A percentile compares a stretch with the other conserved stretches of the same genome.
These are phyloP conservation scores for Copidosoma aretas DNA, from an alignment of 2,888 invertebrate species.

Conservation along the genomic window DNA sequence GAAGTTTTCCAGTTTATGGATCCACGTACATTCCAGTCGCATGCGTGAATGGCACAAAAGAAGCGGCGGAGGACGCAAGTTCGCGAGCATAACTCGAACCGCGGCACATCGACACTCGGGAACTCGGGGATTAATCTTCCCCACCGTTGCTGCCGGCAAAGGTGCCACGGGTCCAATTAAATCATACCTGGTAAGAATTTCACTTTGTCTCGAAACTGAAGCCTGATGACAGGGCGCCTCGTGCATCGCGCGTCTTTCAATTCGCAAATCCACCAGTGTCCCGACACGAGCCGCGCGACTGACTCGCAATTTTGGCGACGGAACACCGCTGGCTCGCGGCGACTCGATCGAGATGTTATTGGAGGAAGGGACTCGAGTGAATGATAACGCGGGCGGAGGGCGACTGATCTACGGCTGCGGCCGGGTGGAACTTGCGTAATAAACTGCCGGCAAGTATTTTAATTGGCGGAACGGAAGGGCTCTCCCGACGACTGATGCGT, in stretches of 20 bases:
- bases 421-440: slow-evolving; percentile 25
- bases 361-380: background rate
- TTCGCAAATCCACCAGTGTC: background rate
- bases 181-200: slow-evolving; percentile 40
- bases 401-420: slow-evolving; percentile 13
- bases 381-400: background rate
- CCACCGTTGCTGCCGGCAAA: slow-evolving; percentile 3
- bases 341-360: no score
- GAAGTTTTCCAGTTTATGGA: no score
- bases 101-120: slow-evolving; percentile 6
- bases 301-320: background rate
- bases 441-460: slow-evolving; percentile 24
- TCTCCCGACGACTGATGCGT: slow-evolving; percentile 16
- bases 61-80: background rate
- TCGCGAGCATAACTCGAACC: background rate
- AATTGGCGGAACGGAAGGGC: slow-evolving; percentile 13
- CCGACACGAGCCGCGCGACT: background rate
- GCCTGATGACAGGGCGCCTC: slow-evolving; percentile 13
- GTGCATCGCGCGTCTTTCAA: background rate
- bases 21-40: background rate
- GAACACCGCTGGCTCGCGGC: no score
- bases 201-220: slow-evolving; percentile 26
- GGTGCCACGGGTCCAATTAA: slow-evolving; percentile 24
- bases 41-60: background rate
- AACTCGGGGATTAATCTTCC: slow-evolving; percentile 27